These are phyloP conservation scores for Subanguina moxae DNA, from an alignment of 1,140 invertebrate species.

Conservation along the genomic window DNA sequence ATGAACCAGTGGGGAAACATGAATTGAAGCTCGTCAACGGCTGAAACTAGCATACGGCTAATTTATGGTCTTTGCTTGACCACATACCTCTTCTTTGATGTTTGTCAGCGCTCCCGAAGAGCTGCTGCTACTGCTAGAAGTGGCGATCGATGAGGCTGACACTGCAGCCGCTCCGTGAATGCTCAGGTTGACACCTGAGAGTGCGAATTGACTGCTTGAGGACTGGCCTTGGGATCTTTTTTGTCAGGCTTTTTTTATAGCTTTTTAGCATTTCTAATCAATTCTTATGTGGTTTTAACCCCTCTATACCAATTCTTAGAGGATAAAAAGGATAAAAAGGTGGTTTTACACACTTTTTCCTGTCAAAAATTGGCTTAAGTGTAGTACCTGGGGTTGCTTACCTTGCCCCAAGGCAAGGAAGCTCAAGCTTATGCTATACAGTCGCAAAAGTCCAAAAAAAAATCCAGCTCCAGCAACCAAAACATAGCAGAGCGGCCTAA, in stretches of 20 bases:
- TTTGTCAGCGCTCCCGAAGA: neutral
- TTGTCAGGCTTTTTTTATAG: neutral
- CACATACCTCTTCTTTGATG: constrained; percentile 7
- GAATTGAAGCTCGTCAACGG: neutral
- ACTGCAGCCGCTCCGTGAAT: neutral
- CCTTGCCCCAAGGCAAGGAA: no score
- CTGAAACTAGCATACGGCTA: neutral
- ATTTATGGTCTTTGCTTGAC: neutral
- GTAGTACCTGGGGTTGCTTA: no score
- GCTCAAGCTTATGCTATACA: no score
- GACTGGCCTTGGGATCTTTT: neutral
- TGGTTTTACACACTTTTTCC: no score
- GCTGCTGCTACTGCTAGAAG: neutral
- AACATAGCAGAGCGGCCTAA: no score
- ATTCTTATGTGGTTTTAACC: no score
- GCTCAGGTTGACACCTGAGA: neutral
- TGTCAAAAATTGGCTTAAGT: no score
- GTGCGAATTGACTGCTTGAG: neutral
- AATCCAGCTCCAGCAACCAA: no score
- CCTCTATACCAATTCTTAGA: no score
- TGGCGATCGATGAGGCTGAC: neutral
- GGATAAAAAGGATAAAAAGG: no score
- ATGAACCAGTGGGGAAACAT: neutral
- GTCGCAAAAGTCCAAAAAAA: no score
- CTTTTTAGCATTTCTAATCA: neutral